These are phyloP conservation scores for Leucoptera coffeella DNA, from an alignment of 2,888 invertebrate species.

Conservation along the genomic window DNA sequence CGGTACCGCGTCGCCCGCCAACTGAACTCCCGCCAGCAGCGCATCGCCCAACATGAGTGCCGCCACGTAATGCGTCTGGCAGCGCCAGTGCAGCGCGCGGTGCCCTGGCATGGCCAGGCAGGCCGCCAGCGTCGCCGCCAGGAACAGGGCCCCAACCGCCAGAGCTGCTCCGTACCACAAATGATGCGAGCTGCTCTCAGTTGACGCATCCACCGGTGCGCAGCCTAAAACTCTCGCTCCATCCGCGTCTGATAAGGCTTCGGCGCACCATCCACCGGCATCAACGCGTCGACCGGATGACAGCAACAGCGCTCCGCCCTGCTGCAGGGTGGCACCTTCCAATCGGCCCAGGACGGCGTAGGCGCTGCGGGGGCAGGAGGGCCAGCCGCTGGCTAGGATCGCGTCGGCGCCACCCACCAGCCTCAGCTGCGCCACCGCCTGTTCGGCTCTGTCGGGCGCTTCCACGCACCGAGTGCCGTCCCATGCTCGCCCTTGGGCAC, in stretches of 20 bases:
- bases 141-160: conserved; percentile 74
- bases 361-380: conserved; percentile 37
- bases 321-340: conserved; percentile 35
- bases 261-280: conserved; percentile 33
- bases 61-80: conserved; percentile 81
- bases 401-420: conserved; percentile 17
- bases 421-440: conserved; percentile 22
- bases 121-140: conserved; percentile 53
- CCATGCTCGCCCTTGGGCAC: conserved; percentile 58
- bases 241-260: conserved; percentile 33
- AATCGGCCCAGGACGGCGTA: conserved; percentile 56
- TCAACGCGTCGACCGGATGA: conserved; percentile 18
- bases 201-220: conserved; percentile 45
- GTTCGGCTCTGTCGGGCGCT: conserved; percentile 14
- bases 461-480: conserved; percentile 48
- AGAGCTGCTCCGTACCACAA: conserved; percentile 71
- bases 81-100: conserved; percentile 84
- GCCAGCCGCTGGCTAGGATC: conserved; percentile 45
- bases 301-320: conserved; percentile 49
- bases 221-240: conserved; percentile 49
- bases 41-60: conserved; percentile 77
- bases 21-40: conserved; percentile 70
- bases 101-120: conserved; percentile 73
- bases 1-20: conserved; percentile 57
- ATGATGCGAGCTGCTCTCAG: conserved; percentile 35